Evolutionary conservation across 2,797 vertebrate species (phyloP).

Genomic region (Tokudaia muenninki): DNA sequence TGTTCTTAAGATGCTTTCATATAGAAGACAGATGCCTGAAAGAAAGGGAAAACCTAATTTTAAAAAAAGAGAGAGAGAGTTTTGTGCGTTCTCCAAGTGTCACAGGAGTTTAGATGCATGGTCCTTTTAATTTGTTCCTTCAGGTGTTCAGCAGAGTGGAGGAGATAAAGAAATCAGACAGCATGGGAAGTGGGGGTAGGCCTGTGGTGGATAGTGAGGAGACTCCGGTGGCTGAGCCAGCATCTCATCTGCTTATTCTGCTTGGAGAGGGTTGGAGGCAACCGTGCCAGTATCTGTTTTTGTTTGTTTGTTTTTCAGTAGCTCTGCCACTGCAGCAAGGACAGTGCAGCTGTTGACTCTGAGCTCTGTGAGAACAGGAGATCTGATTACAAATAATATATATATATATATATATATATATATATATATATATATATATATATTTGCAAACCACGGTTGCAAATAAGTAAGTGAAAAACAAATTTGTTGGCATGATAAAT

Average conservation of each 20-base stretch:
- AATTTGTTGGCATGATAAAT: slow-evolving; percentile 80
- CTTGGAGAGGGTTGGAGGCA: background rate
- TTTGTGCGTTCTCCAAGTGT: background rate
- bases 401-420: no score
- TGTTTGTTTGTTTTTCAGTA: background rate
- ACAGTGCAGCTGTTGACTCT: background rate
- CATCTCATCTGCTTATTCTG: accelerated
- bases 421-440: background rate
- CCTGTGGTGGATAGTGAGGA: accelerated
- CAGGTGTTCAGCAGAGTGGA: accelerated
- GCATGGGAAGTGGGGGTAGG: accelerated
- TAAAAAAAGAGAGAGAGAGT: background rate
- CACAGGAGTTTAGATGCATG: background rate
- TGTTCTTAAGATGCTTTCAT: background rate
- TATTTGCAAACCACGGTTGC: slow-evolving; percentile 27
- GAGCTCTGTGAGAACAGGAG: background rate
- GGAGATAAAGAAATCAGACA: background rate
- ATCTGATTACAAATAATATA: slow-evolving; percentile 53
- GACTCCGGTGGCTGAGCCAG: background rate
- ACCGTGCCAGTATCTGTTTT: background rate
- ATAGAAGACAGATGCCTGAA: background rate
- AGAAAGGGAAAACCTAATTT: background rate
- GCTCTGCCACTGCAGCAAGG: background rate
- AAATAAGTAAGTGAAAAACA: slow-evolving; percentile 76
- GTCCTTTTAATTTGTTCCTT: background rate